These are phyloP conservation scores for Gallinago nigripennis DNA, from an alignment of 2,797 vertebrate species.

Conservation along the genomic window DNA sequence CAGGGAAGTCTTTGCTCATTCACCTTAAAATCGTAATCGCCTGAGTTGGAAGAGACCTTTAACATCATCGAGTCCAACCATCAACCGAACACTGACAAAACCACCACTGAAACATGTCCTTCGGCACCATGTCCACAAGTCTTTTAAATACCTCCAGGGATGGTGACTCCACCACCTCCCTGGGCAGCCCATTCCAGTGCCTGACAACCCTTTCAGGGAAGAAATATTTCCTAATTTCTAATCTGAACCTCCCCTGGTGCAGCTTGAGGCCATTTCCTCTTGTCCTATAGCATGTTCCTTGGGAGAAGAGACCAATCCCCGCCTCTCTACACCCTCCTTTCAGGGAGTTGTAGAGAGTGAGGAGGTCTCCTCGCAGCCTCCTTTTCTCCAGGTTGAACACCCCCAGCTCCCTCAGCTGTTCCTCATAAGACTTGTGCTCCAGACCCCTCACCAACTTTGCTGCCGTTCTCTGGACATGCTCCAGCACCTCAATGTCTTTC, in stretches of 20 bases:
- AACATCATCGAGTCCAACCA: neutral
- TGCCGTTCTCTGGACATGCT: neutral
- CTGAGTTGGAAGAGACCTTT: neutral
- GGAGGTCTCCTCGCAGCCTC: neutral
- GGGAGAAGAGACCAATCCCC: neutral
- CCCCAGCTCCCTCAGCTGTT: neutral
- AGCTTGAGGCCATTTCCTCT: neutral
- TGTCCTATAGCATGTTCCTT: neutral
- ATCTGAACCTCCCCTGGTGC: neutral
- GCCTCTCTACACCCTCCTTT: neutral
- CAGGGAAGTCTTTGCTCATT: rapidly evolving
- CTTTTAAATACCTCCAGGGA: neutral
- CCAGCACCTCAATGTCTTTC: neutral
- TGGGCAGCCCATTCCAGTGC: neutral
- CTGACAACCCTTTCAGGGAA: neutral
- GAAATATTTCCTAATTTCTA: neutral
- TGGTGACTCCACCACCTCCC: neutral
- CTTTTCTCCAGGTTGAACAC: neutral
- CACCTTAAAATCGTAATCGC: neutral
- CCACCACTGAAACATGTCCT: neutral
- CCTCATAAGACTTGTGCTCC: neutral
- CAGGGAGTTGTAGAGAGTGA: neutral
- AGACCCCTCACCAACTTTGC: neutral
- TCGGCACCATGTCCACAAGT: neutral
- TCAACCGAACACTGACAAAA: neutral